phyloP scores from a whole-genome alignment of 1,140 invertebrate species.

The Schlechtendalia chinensis region DNA sequence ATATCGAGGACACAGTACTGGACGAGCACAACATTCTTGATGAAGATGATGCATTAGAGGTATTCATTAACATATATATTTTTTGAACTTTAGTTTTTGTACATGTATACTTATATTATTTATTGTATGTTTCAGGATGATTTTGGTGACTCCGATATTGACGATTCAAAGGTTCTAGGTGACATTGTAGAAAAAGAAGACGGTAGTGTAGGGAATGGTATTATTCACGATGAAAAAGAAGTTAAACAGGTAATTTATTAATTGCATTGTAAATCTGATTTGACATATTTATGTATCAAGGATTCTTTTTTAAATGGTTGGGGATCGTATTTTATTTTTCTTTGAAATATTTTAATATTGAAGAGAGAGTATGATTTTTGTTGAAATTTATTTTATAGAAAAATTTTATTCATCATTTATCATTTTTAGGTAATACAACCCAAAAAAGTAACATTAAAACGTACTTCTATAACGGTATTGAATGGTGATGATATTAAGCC shows the following conservation, averaged over 20 bases:
- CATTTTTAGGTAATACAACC: slow-evolving; percentile 21
- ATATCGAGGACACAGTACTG: slow-evolving; percentile 39
- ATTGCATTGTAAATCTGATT: background rate
- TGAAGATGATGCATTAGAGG: slow-evolving; percentile 42
- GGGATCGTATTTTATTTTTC: no score
- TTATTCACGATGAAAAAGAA: slow-evolving; percentile 15
- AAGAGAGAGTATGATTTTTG: no score
- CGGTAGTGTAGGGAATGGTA: slow-evolving; percentile 16
- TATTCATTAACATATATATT: background rate
- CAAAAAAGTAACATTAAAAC: slow-evolving; percentile 41
- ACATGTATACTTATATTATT: background rate
- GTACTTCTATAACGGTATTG: slow-evolving; percentile 23
- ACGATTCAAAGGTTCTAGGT: slow-evolving; percentile 38
- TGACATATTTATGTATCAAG: background rate
- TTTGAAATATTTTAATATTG: no score
- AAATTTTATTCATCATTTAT: no score
- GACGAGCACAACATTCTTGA: slow-evolving; percentile 43
- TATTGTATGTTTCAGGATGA: slow-evolving; percentile 14
- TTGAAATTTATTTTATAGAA: no score
- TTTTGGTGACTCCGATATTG: slow-evolving; percentile 41
- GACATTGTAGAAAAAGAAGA: slow-evolving; percentile 31
- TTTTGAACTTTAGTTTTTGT: background rate
- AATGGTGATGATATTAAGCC: slow-evolving; percentile 27
- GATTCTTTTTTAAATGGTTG: no score
- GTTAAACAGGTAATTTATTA: slow-evolving; percentile 21